phyloP scores from a whole-genome alignment of 2,888 invertebrate genomes.

The Mactromeris polynyma region DNA sequence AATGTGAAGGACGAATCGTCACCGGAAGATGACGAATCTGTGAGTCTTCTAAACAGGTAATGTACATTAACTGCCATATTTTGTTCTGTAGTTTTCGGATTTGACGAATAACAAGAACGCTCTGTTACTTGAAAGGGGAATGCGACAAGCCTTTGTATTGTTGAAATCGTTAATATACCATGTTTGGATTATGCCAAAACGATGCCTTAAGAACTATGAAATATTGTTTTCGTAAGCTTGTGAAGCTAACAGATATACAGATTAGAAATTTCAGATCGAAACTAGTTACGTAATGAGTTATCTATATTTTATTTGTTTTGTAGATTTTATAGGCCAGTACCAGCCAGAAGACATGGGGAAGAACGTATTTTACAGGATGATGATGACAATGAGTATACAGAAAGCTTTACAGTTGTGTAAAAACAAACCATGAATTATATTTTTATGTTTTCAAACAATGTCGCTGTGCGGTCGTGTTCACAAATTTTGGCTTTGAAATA shows the following conservation, averaged over 20 bases:
- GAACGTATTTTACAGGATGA: conserved; percentile 57
- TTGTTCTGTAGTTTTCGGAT: too few relatives aligned
- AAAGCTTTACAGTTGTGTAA: conserved; percentile 83
- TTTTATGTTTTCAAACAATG: neutral
- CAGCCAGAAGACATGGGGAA: conserved; percentile 47
- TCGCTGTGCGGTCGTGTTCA: neutral
- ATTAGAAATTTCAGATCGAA: too few relatives aligned
- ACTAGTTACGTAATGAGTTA: neutral
- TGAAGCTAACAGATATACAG: too few relatives aligned
- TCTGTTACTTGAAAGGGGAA: too few relatives aligned
- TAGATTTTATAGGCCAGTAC: conserved; percentile 65
- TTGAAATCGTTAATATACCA: too few relatives aligned
- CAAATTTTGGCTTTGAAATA: neutral
- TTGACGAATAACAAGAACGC: too few relatives aligned
- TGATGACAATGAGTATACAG: conserved; percentile 81
- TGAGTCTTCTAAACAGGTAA: conserved; percentile 83
- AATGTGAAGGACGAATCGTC: conserved; percentile 49
- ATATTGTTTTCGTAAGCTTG: too few relatives aligned
- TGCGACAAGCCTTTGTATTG: too few relatives aligned
- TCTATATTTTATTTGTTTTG: conserved; percentile 12
- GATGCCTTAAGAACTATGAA: too few relatives aligned
- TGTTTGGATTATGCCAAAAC: too few relatives aligned
- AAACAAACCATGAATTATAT: too few relatives aligned
- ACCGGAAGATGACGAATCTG: conserved; percentile 80
- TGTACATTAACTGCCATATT: neutral